phyloP scores from a whole-genome alignment of 2,888 invertebrate genomes.

The Timema cristinae region DNA sequence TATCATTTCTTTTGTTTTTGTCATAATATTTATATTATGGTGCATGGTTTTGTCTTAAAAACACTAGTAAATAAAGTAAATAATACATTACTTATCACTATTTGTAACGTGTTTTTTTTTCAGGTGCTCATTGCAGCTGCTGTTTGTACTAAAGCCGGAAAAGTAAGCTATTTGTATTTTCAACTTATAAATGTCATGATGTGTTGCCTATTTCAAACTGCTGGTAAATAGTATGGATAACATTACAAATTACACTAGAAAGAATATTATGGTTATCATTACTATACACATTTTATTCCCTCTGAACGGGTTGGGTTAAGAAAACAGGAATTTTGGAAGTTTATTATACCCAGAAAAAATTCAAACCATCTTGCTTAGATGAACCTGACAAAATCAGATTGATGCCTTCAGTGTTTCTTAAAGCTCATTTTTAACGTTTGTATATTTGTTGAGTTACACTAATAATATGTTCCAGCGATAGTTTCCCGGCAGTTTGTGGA shows the following conservation, averaged over 20 bases:
- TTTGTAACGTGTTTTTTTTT: too few relatives aligned
- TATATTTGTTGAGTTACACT: slow-evolving; percentile 15
- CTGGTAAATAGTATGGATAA: background rate
- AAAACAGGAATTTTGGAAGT: background rate
- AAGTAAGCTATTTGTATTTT: slow-evolving; percentile 68
- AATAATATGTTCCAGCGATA: slow-evolving; percentile 63
- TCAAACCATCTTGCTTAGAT: background rate
- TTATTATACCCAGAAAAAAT: background rate
- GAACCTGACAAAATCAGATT: background rate
- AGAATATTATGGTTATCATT: too few relatives aligned
- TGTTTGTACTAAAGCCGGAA: slow-evolving; percentile 91
- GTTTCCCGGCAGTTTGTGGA: slow-evolving; percentile 98
- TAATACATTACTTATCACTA: too few relatives aligned
- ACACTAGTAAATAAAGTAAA: too few relatives aligned
- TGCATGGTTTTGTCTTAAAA: too few relatives aligned
- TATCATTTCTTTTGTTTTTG: too few relatives aligned
- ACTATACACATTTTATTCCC: too few relatives aligned
- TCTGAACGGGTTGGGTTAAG: too few relatives aligned
- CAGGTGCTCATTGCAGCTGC: slow-evolving; percentile 97
- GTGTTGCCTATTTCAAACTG: too few relatives aligned
- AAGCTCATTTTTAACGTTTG: background rate
- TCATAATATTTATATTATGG: too few relatives aligned
- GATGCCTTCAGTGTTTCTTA: slow-evolving; percentile 12
- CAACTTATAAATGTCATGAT: too few relatives aligned
- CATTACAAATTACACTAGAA: background rate